Conservation (phyloP, 2,797 vertebrate genomes). For the Gymnoscopelus braueri region DNA sequence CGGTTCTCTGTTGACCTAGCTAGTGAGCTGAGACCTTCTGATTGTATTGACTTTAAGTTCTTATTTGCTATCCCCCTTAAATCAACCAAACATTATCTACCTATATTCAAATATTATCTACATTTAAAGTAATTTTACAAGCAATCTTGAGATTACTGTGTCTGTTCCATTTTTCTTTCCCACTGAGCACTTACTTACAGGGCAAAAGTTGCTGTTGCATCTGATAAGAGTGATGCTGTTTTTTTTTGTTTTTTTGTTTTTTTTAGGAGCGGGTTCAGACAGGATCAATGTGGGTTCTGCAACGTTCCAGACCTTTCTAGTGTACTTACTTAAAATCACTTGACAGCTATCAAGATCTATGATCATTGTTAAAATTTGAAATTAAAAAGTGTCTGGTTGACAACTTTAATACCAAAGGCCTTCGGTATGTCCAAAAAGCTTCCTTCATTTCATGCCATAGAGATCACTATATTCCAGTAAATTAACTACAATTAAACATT, state of each 20-base stretch:
- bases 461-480: no score
- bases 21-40: slow-evolving; percentile 81
- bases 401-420: slow-evolving; percentile 69
- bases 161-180: slow-evolving; percentile 46
- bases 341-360: slow-evolving; percentile 66
- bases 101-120: slow-evolving; percentile 77
- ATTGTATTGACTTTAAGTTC: slow-evolving; percentile 76
- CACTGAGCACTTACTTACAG: slow-evolving; percentile 61
- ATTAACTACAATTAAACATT: no score
- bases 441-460: neutral
- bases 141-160: slow-evolving; percentile 61
- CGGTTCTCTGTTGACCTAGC: slow-evolving; percentile 72
- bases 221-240: slow-evolving; percentile 59
- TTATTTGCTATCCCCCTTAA: slow-evolving; percentile 60
- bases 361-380: slow-evolving; percentile 69
- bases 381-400: slow-evolving; percentile 77
- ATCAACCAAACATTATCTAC: slow-evolving; percentile 79
- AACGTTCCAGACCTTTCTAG: slow-evolving; percentile 51
- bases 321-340: slow-evolving; percentile 64
- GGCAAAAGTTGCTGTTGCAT: slow-evolving; percentile 41
- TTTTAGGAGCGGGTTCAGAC: slow-evolving; percentile 56
- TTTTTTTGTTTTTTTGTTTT: slow-evolving; percentile 21
- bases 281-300: slow-evolving; percentile 48
- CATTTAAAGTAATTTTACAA: slow-evolving; percentile 76
- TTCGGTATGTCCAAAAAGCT: slow-evolving; percentile 3